A percentile compares a stretch with the other conserved stretches of the same genome.
Conservation (phyloP, 2,888 invertebrate genomes). For the Ormyrus rosae region DNA sequence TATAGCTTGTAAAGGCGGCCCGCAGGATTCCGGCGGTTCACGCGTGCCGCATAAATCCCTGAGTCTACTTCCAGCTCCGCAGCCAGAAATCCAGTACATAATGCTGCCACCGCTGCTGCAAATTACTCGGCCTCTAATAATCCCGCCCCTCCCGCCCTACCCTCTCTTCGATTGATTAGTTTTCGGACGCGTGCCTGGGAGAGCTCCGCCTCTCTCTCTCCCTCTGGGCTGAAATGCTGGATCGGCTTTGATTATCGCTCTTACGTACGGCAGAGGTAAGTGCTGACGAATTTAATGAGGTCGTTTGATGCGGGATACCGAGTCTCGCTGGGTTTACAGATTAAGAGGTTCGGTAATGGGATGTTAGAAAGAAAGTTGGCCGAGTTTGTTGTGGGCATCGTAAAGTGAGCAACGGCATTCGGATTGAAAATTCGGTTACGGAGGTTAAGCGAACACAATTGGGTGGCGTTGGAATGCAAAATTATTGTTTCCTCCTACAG, state of each 20-base stretch:
- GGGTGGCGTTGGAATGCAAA: no score
- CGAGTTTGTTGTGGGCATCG: no score
- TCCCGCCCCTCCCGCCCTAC: background rate
- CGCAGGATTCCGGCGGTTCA: conserved; percentile 8
- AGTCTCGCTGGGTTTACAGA: no score
- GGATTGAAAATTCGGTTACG: no score
- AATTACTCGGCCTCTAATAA: conserved; percentile 49
- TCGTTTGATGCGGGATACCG: background rate
- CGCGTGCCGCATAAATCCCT: conserved; percentile 9
- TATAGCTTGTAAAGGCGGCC: no score
- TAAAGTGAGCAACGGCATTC: background rate
- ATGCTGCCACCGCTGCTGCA: conserved; percentile 19
- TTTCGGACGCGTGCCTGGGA: conserved; percentile 25
- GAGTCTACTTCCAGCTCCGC: background rate
- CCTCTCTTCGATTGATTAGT: conserved; percentile 41
- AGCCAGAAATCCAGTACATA: conserved; percentile 28
- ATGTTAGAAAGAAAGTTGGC: no score
- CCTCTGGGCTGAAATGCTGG: background rate
- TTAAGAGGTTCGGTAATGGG: no score
- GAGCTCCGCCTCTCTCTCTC: no score
- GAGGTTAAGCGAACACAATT: no score
- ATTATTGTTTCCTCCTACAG: no score
- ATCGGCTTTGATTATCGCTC: conserved; percentile 41
- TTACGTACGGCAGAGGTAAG: background rate
- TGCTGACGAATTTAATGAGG: conserved; percentile 8